Evolutionary conservation across 2,888 invertebrate genomes (phyloP).

Genomic region (Eueremaeus valkanovi): DNA sequence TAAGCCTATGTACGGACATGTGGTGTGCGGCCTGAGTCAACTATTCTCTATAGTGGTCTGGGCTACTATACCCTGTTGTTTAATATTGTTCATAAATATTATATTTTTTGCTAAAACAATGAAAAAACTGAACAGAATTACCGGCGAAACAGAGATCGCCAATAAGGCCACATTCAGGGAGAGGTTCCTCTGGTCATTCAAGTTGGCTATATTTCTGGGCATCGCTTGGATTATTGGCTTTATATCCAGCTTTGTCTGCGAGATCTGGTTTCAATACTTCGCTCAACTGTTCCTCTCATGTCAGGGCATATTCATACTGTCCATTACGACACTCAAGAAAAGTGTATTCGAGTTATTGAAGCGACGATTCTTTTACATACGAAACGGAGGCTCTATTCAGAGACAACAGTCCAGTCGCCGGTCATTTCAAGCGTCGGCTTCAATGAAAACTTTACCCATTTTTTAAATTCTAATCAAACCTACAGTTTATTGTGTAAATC

Average conservation of each 20-base stretch:
- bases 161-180: constrained; percentile 25
- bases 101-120: constrained; percentile 16
- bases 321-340: constrained; percentile 23
- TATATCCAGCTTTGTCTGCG: constrained; percentile 12
- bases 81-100: constrained; percentile 21
- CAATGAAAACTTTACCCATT: constrained; percentile 1
- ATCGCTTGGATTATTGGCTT: constrained; percentile 15
- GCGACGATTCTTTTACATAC: not conserved
- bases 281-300: constrained; percentile 25
- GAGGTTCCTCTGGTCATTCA: constrained; percentile 4
- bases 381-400: not conserved
- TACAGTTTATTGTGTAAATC: too few species aligned
- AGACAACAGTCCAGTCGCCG: constrained; percentile 12
- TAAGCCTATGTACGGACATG: not conserved
- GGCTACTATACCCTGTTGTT: constrained; percentile 4
- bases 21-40: not conserved
- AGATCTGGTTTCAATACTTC: constrained; percentile 28
- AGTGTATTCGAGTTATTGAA: not conserved
- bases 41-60: not conserved
- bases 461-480: too few species aligned
- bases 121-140: not conserved
- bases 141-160: constrained; percentile 6
- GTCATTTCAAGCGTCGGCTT: constrained; percentile 10
- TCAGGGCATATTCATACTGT: constrained; percentile 19
- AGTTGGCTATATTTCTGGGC: not conserved